These are phyloP conservation scores for Halictus quadricinctus DNA, from an alignment of 2,888 invertebrate genomes.

Conservation along the genomic window DNA sequence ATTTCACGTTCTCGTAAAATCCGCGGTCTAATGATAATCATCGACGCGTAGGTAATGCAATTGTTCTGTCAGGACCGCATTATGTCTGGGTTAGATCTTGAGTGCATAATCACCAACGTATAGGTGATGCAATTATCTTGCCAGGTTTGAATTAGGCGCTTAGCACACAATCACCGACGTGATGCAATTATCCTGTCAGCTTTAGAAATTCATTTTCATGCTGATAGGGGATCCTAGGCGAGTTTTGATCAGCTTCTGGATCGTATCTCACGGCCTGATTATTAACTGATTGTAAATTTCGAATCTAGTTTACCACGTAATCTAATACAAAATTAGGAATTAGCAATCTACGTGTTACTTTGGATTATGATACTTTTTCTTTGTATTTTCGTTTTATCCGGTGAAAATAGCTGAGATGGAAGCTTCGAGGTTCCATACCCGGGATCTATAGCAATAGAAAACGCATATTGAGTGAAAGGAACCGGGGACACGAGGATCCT, in stretches of 20 bases:
- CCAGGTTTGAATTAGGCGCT: not conserved
- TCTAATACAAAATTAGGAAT: too few species aligned
- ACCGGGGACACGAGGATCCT: slow-evolving; percentile 31
- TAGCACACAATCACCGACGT: not conserved
- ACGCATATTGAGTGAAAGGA: not conserved
- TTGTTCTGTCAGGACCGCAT: not conserved
- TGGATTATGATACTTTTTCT: too few species aligned
- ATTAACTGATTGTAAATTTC: not conserved
- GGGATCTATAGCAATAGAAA: not conserved
- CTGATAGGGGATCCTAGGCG: not conserved
- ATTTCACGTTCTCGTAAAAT: not conserved
- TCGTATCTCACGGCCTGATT: not conserved
- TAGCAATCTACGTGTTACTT: too few species aligned
- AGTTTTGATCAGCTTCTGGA: not conserved
- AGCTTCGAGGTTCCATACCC: not conserved
- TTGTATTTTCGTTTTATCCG: not conserved
- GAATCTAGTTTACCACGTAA: too few species aligned
- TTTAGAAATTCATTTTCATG: slow-evolving; percentile 3
- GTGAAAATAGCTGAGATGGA: not conserved
- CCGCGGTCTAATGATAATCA: not conserved
- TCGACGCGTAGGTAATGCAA: not conserved
- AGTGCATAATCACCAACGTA: not conserved
- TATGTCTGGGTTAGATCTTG: not conserved
- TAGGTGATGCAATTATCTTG: not conserved
- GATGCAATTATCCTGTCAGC: not conserved